Conservation (phyloP, 2,797 vertebrate species). For the Lepidocolaptes lacrymiger region DNA sequence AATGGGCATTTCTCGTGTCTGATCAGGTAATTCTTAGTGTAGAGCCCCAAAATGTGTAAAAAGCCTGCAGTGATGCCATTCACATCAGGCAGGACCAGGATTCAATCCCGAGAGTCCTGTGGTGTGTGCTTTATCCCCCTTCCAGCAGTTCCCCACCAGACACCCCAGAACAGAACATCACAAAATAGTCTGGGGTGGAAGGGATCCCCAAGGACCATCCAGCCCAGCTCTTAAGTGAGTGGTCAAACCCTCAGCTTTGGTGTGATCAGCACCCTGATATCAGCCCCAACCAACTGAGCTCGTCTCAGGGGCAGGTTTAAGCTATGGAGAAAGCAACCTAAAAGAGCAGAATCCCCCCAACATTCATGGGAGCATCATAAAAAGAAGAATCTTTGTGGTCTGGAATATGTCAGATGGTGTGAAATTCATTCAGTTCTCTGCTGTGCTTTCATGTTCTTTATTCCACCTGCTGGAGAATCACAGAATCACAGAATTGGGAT, state of each 20-base stretch:
- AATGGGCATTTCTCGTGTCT: neutral
- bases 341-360: neutral
- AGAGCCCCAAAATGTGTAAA: neutral
- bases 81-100: neutral
- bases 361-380: neutral
- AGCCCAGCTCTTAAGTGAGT: neutral
- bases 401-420: neutral
- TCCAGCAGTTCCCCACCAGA: neutral
- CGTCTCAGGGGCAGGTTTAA: neutral
- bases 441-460: neutral
- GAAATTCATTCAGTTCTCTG: neutral
- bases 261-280: neutral
- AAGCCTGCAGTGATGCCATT: neutral
- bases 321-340: neutral
- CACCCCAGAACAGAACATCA: too few species aligned
- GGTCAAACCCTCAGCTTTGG: neutral
- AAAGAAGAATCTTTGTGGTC: neutral
- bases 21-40: neutral
- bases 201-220: neutral
- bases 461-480: neutral
- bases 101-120: fast-evolving
- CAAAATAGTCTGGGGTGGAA: neutral
- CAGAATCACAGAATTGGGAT: too few species aligned
- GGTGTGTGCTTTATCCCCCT: neutral
- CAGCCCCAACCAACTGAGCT: neutral